These are phyloP conservation scores for Sus cebifrons DNA, from an alignment of 2,797 vertebrate species.

Conservation along the genomic window DNA sequence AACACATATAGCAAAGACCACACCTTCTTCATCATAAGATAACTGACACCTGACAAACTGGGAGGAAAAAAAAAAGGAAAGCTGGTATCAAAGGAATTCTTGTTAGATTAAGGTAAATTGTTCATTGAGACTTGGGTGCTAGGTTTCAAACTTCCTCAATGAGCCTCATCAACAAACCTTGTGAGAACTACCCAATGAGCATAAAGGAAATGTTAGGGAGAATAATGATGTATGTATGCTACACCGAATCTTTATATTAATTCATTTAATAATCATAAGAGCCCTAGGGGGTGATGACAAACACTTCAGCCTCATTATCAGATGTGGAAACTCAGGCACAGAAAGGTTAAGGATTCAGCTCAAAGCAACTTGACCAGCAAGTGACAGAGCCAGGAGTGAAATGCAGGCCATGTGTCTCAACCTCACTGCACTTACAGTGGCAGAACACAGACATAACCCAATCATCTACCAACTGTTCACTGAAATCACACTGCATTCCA, in stretches of 20 bases:
- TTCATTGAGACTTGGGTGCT: background rate
- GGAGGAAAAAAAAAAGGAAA: background rate
- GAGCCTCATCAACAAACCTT: background rate
- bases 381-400: background rate
- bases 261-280: background rate
- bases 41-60: background rate
- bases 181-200: background rate
- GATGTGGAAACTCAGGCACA: conserved; percentile 4
- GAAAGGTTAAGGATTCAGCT: background rate
- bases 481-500: background rate
- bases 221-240: background rate
- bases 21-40: background rate
- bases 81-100: background rate
- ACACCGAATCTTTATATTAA: background rate
- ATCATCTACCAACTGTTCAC: background rate
- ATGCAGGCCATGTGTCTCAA: fast-evolving
- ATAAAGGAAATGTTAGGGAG: conserved; percentile 17
- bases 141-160: background rate
- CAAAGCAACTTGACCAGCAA: background rate
- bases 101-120: background rate
- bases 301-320: background rate
- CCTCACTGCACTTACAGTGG: background rate
- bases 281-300: background rate
- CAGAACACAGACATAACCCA: background rate
- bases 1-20: background rate